These are phyloP conservation scores for Teleogryllus oceanicus DNA, from an alignment of 2,888 invertebrate genomes.

Conservation along the genomic window DNA sequence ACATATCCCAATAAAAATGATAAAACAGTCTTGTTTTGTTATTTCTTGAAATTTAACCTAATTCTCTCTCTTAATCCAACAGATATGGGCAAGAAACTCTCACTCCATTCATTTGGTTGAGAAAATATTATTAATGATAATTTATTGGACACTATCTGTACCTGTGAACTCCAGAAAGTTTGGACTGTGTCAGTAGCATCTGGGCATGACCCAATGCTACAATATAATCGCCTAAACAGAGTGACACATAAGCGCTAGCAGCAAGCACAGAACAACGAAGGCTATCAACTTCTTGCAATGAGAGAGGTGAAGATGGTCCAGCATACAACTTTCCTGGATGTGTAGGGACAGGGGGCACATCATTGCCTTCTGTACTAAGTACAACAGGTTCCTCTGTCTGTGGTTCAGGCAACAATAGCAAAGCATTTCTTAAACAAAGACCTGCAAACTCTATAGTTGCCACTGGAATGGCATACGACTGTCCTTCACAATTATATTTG, in stretches of 20 bases:
- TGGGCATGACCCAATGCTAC: constrained; percentile 75
- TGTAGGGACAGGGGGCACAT: constrained; percentile 24
- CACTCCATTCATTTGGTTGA: too few species aligned
- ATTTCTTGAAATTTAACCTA: too few species aligned
- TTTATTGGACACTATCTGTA: constrained; percentile 42
- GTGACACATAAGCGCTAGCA: constrained; percentile 76
- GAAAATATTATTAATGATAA: too few species aligned
- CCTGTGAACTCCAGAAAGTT: constrained; percentile 68
- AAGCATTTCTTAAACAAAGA: constrained; percentile 81
- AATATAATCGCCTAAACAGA: constrained; percentile 80
- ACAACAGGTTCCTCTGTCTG: constrained; percentile 25
- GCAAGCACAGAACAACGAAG: constrained; percentile 63
- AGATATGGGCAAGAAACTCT: too few species aligned
- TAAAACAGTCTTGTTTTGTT: too few species aligned
- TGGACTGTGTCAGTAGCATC: constrained; percentile 67
- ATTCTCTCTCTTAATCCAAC: too few species aligned
- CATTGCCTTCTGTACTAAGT: constrained; percentile 19
- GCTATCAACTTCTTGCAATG: constrained; percentile 39
- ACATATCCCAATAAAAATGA: too few species aligned
- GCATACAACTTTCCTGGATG: constrained; percentile 19
- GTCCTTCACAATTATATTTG: constrained; percentile 56
- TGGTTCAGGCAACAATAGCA: constrained; percentile 51
- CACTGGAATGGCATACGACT: constrained; percentile 81
- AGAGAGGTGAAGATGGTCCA: constrained; percentile 37
- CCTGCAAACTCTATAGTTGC: constrained; percentile 87